Percentiles rank a stretch among this genome's conserved stretches.
phyloP scores from a whole-genome alignment of 2,888 invertebrate genomes.

The Sinopyrophorus schimmeli region DNA sequence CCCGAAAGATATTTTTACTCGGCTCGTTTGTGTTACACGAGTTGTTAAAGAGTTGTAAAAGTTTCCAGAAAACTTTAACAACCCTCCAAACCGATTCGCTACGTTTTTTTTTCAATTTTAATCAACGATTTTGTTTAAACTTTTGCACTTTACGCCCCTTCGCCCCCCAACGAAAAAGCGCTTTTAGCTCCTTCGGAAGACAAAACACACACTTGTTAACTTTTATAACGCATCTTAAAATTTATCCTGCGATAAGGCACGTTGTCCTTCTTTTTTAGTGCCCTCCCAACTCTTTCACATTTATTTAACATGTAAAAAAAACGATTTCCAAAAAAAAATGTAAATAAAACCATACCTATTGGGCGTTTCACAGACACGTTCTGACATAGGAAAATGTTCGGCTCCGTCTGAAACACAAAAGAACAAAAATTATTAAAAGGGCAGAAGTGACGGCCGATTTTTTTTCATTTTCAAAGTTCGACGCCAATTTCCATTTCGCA shows the following conservation, averaged over 20 bases:
- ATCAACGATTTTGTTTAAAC: no score
- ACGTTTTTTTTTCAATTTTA: no score
- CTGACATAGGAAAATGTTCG: conserved; percentile 46
- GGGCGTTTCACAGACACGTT: conserved; percentile 46
- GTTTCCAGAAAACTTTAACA: not conserved
- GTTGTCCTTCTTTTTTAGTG: not conserved
- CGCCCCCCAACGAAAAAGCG: no score
- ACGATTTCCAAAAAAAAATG: not conserved
- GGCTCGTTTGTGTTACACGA: conserved; percentile 6
- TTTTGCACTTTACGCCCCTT: no score
- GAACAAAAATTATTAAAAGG: conserved; percentile 2
- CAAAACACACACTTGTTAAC: no score
- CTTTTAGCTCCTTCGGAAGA: no score
- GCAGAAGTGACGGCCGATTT: not conserved
- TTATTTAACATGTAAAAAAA: no score
- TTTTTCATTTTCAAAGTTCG: conserved; percentile 12
- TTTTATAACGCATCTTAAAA: no score
- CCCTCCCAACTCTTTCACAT: not conserved
- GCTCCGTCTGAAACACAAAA: conserved; percentile 43
- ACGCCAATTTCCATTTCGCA: conserved; percentile 17
- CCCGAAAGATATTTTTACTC: conserved; percentile 13
- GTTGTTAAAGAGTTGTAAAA: conserved; percentile 18
- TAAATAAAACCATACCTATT: conserved; percentile 43
- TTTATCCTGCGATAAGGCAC: not conserved
- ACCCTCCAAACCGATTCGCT: no score